A percentile compares a stretch with the other conserved stretches of the same genome.
Conservation (phyloP, 2,113 vertebrate species). For the Sminthopsis crassicaudata region DNA sequence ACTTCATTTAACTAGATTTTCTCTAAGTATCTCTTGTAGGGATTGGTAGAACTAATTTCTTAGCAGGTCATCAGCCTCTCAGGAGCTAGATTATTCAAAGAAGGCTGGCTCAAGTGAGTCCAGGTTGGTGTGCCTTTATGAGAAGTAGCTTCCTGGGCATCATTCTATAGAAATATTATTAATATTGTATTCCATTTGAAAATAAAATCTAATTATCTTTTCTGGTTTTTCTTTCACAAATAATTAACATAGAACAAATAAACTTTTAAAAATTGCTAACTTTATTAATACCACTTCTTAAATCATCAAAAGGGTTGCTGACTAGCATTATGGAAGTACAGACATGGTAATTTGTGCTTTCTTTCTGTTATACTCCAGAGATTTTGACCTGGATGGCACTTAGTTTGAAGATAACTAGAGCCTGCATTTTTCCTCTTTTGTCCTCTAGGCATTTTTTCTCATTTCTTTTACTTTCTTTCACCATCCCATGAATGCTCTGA, state of each 20-base stretch:
- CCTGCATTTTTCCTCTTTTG: neutral
- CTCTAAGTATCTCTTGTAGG: neutral
- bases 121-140: neutral
- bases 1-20: neutral
- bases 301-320: neutral
- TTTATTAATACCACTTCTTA: neutral
- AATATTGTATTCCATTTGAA: neutral
- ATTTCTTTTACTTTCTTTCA: neutral
- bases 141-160: neutral
- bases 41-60: neutral
- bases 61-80: neutral
- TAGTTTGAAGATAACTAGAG: neutral
- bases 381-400: neutral
- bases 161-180: neutral
- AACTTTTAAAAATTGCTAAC: neutral
- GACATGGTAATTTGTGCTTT: neutral
- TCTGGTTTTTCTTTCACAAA: neutral
- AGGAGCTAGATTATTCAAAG: neutral
- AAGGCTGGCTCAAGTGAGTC: neutral
- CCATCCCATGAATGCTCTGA: neutral
- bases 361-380: neutral
- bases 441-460: neutral
- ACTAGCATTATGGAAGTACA: too few species aligned
- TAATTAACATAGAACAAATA: neutral
- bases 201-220: neutral